phyloP scores from a whole-genome alignment of 2,797 vertebrate species.

The Gymnodraco acuticeps region DNA sequence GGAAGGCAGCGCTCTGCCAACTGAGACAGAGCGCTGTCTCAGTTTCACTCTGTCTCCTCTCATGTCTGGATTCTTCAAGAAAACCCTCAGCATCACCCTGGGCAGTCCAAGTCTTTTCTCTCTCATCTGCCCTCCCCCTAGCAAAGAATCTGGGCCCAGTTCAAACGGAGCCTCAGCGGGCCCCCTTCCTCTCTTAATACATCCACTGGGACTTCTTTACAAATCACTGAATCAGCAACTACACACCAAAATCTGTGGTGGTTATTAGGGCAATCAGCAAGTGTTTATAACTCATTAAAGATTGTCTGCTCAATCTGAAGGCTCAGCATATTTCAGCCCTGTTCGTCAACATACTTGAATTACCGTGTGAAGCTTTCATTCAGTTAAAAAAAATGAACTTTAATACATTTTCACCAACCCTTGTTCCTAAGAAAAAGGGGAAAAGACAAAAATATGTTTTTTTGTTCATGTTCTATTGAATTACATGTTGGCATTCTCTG shows the following conservation, averaged over 20 bases:
- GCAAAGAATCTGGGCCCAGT: constrained; percentile 5
- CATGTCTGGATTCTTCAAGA: constrained; percentile 57
- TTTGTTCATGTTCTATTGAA: background rate
- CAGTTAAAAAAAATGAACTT: background rate
- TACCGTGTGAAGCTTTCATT: background rate
- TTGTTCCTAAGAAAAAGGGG: background rate
- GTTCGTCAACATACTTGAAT: constrained; percentile 1
- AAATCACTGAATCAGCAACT: constrained; percentile 3
- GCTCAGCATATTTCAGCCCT: background rate
- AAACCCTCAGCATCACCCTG: constrained; percentile 56
- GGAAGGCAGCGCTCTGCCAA: constrained; percentile 69
- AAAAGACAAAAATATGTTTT: background rate
- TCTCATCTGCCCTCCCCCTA: constrained; percentile 25
- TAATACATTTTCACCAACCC: background rate
- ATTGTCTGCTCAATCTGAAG: background rate
- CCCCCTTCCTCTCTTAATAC: background rate
- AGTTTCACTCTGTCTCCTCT: constrained; percentile 62
- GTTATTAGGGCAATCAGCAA: background rate
- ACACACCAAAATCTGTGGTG: background rate
- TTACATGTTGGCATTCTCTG: too few species aligned
- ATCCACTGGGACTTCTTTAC: background rate
- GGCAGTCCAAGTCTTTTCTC: constrained; percentile 43
- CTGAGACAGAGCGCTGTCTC: constrained; percentile 46
- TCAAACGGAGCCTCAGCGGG: background rate
- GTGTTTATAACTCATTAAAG: background rate